Evolutionary conservation across 1,140 invertebrate species (phyloP).

Genomic region (Latrodectus geometricus): DNA sequence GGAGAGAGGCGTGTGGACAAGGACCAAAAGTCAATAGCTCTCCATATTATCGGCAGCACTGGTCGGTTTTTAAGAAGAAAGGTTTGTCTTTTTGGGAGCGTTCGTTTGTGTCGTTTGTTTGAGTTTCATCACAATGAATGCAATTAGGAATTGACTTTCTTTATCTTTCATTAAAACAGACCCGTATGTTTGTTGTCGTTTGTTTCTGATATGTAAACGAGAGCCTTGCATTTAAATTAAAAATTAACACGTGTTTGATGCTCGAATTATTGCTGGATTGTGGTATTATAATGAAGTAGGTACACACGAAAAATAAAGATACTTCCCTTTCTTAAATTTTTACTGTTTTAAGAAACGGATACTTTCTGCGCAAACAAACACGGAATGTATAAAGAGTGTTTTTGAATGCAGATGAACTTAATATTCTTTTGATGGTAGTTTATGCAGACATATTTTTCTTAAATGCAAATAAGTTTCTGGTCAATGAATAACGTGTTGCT

Average conservation of each 20-base stretch:
- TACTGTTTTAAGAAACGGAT: too few relatives aligned
- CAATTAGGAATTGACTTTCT: background rate
- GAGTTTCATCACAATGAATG: background rate
- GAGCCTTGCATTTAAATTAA: background rate
- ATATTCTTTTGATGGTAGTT: too few relatives aligned
- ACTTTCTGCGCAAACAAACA: too few relatives aligned
- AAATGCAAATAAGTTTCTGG: too few relatives aligned
- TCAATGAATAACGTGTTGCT: too few relatives aligned
- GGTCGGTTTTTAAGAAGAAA: background rate
- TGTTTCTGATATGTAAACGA: background rate
- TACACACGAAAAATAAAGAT: too few relatives aligned
- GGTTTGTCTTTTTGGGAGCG: background rate
- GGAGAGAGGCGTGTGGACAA: background rate
- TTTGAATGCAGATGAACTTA: too few relatives aligned
- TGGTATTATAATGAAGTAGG: too few relatives aligned
- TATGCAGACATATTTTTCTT: too few relatives aligned
- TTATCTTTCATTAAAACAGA: background rate
- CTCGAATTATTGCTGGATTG: background rate
- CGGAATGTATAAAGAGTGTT: too few relatives aligned
- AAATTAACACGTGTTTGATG: background rate
- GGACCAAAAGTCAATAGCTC: conserved; percentile 29
- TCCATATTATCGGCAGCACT: conserved; percentile 6
- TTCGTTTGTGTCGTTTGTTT: background rate
- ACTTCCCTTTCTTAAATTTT: too few relatives aligned
- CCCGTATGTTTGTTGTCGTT: background rate